Conservation (phyloP, 2,888 invertebrate species). For the Oeneis ivallda region DNA sequence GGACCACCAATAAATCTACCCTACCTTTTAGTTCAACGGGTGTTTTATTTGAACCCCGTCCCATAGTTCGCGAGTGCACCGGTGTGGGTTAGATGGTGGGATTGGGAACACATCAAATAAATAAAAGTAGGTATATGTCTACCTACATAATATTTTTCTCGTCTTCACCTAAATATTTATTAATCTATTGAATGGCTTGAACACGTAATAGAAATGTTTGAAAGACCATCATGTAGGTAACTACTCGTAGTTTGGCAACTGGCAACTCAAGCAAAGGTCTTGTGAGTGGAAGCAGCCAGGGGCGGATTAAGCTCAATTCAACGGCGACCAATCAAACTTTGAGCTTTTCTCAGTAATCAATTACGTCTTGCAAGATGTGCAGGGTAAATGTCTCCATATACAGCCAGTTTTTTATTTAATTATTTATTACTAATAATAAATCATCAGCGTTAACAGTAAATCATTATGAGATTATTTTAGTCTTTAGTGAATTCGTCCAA, state of each 20-base stretch:
- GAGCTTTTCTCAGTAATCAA: constrained; percentile 58
- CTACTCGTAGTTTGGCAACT: background rate
- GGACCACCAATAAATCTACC: too few species aligned
- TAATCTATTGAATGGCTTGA: background rate
- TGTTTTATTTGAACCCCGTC: too few species aligned
- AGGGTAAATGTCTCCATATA: constrained; percentile 32
- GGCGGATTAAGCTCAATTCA: constrained; percentile 48
- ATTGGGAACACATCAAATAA: too few species aligned
- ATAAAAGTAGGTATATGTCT: background rate
- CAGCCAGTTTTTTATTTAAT: background rate
- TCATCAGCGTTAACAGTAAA: too few species aligned
- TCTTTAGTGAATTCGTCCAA: too few species aligned
- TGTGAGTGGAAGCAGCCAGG: constrained; percentile 34
- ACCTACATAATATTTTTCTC: background rate
- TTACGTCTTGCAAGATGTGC: constrained; percentile 50
- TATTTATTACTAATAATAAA: too few species aligned
- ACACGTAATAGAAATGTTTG: constrained; percentile 23
- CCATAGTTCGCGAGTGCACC: too few species aligned
- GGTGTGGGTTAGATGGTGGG: too few species aligned
- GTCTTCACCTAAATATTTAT: background rate
- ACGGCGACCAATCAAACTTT: constrained; percentile 62
- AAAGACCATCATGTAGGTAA: constrained; percentile 34
- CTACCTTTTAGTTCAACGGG: too few species aligned
- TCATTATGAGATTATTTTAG: too few species aligned
- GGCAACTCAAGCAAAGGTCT: constrained; percentile 35